A percentile compares a stretch with the other conserved stretches of the same genome.
Evolutionary conservation across 2,113 vertebrate species (phyloP).

Genomic region (Coreoperca whiteheadi): DNA sequence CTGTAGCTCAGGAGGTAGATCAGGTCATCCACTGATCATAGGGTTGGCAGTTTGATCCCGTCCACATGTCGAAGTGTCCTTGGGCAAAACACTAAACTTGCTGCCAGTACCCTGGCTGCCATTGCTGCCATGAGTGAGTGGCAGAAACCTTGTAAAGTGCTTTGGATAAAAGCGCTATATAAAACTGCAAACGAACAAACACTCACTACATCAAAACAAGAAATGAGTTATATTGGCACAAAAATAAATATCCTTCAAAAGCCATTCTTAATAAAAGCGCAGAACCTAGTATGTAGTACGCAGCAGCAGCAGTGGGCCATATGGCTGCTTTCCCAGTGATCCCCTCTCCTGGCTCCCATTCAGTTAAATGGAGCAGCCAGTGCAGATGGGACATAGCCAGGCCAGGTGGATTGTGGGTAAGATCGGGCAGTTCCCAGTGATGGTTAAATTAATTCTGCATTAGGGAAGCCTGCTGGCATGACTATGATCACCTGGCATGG

Average conservation of each 20-base stretch:
- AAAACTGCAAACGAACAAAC: not conserved
- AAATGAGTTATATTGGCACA: not conserved
- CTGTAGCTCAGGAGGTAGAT: no score
- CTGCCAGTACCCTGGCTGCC: no score
- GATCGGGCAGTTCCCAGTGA: conserved; percentile 40
- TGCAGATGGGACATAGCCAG: conserved; percentile 39
- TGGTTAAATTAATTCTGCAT: conserved; percentile 75
- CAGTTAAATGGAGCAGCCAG: conserved; percentile 32
- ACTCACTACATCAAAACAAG: not conserved
- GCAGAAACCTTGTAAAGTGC: no score
- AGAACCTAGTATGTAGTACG: no score
- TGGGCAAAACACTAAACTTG: no score
- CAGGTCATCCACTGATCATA: no score
- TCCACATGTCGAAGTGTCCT: no score
- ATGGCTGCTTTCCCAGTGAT: conserved; percentile 57
- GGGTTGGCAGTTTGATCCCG: no score
- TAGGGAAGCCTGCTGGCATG: conserved; percentile 60
- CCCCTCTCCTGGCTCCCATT: conserved; percentile 55
- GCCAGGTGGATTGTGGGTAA: conserved; percentile 61
- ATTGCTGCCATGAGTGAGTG: no score
- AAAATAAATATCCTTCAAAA: not conserved
- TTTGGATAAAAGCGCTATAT: no score
- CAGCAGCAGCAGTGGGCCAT: conserved; percentile 30
- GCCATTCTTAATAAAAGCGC: not conserved
- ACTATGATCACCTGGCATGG: conserved; percentile 22